Evolutionary conservation across 2,797 vertebrate species (phyloP).

Genomic region (Coilia nasus): DNA sequence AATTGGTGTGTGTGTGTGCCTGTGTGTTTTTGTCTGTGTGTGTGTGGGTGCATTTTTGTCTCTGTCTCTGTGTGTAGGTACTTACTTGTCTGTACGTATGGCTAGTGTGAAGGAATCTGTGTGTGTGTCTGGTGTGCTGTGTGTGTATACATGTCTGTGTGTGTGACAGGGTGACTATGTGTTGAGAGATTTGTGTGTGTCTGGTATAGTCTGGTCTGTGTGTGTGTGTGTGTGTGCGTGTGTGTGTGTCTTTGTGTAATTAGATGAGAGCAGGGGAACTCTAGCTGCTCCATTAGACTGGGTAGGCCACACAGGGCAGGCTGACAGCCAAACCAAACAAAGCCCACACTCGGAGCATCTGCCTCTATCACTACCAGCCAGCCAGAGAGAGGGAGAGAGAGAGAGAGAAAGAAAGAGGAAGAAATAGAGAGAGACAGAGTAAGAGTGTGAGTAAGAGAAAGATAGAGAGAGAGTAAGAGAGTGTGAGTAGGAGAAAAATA

Average conservation of each 20-base stretch:
- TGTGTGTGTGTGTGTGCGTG: too few species aligned
- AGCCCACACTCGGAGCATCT: slow-evolving; percentile 26
- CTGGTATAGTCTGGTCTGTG: too few species aligned
- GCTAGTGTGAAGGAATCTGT: too few species aligned
- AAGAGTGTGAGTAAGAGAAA: not conserved
- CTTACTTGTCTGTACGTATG: too few species aligned
- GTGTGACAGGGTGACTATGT: too few species aligned
- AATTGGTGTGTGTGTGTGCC: not conserved
- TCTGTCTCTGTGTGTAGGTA: not conserved
- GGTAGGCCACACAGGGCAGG: slow-evolving; percentile 44
- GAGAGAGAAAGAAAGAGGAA: not conserved
- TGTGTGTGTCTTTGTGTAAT: not conserved
- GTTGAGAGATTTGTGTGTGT: too few species aligned
- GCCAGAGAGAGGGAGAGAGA: not conserved
- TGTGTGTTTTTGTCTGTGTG: not conserved
- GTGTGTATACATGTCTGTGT: too few species aligned
- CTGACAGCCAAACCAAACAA: slow-evolving; percentile 59
- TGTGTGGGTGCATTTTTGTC: not conserved
- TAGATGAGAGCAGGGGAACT: slow-evolving; percentile 7
- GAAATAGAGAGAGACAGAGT: not conserved
- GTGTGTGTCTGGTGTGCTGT: too few species aligned
- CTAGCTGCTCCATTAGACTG: slow-evolving; percentile 31
- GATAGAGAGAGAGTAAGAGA: slow-evolving; percentile 9
- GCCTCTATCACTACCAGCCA: slow-evolving; percentile 12
- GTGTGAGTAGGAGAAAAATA: not conserved